phyloP scores from a whole-genome alignment of 2,113 vertebrate species.

The Sardina pilchardus region DNA sequence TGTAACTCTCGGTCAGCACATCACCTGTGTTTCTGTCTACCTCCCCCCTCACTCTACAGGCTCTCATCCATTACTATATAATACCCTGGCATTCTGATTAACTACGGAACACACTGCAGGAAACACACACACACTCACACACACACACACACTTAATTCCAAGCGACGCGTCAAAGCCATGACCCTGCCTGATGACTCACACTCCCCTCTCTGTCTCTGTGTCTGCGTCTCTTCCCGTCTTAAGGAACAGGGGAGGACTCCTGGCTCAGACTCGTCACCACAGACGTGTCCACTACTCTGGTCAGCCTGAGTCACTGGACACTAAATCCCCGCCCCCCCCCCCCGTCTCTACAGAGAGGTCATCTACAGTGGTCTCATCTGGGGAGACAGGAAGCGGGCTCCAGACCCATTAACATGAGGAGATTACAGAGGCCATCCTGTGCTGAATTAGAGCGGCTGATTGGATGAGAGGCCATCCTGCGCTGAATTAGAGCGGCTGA shows the following conservation, averaged over 20 bases:
- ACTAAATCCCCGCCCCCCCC: not conserved
- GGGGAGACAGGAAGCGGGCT: not conserved
- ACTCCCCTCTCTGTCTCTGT: not conserved
- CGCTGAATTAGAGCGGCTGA: not conserved
- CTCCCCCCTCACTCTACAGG: not conserved
- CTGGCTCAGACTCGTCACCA: not conserved
- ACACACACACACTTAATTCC: not conserved
- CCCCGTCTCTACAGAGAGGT: not conserved
- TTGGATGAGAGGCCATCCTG: not conserved
- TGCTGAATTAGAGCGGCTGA: not conserved
- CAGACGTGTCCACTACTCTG: not conserved
- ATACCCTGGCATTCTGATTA: not conserved
- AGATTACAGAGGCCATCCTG: not conserved
- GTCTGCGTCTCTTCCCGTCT: not conserved
- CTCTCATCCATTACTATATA: not conserved
- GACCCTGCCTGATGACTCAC: not conserved
- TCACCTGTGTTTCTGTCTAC: not conserved
- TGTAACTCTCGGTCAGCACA: not conserved
- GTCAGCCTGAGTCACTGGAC: not conserved
- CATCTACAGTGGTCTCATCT: not conserved
- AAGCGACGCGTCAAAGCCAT: not conserved
- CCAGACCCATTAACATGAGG: not conserved
- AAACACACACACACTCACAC: too few species aligned
- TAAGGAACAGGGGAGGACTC: not conserved
- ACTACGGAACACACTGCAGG: not conserved